These are phyloP conservation scores for Echinarachnius parma DNA, from an alignment of 53 echinoderm and acorn worm species.

Conservation along the genomic window DNA sequence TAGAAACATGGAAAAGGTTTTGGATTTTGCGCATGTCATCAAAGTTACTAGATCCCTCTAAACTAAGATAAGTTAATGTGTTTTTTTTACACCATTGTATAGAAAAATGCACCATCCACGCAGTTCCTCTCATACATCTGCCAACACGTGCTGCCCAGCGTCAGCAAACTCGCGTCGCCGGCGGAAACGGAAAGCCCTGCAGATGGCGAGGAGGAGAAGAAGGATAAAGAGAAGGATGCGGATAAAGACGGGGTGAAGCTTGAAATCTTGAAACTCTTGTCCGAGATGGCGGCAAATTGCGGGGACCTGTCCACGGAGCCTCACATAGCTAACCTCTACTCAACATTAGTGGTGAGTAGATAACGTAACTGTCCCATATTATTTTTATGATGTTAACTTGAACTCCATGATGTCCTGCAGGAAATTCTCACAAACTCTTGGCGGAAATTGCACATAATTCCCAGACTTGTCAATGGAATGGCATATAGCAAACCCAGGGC, in stretches of 20 bases:
- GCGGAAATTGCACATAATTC: too few species aligned
- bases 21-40: too few species aligned
- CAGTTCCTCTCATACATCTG: slow-evolving; percentile 86
- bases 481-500: too few species aligned
- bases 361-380: too few species aligned
- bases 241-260: slow-evolving; percentile 57
- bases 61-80: not conserved
- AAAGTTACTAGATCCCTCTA: too few species aligned
- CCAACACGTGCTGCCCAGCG: slow-evolving; percentile 75
- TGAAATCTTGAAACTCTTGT: slow-evolving; percentile 72
- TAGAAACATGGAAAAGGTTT: too few species aligned
- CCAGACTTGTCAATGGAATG: too few species aligned
- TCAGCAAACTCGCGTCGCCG: slow-evolving; percentile 51
- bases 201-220: slow-evolving; percentile 31
- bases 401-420: too few species aligned
- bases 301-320: slow-evolving; percentile 57
- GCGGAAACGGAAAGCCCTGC: slow-evolving; percentile 15
- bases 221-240: slow-evolving; percentile 40
- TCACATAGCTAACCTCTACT: slow-evolving; percentile 52
- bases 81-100: too few species aligned
- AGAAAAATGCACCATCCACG: slow-evolving; percentile 87
- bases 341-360: slow-evolving; percentile 77
- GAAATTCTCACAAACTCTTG: too few species aligned
- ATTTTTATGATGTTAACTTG: too few species aligned
- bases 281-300: slow-evolving; percentile 64